Evolutionary conservation across 2,888 invertebrate species (phyloP), one percentile per base, ranked within the genome.

Genomic region (Eupithecia centaureata): DNA sequence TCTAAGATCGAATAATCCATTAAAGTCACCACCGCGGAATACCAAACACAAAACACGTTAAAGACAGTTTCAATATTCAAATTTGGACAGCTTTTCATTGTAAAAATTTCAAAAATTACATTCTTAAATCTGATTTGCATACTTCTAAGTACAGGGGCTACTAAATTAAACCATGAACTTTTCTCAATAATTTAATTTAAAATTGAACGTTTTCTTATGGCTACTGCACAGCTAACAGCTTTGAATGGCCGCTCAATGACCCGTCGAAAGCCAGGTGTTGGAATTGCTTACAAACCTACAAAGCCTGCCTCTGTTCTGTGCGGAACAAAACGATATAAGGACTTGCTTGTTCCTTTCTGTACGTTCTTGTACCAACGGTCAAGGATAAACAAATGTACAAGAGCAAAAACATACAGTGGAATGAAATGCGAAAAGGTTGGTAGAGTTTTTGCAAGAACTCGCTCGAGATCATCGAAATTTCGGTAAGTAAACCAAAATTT

Each of bases 301-400:
- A 75, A 73, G 76, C 70, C 60, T 67, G 28, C 57, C 65, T 70
- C 67, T 77, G 73, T 76, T 76, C 68, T 54, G 62, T 52, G 64
- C 60, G 67, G 67, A 73, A 77, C 74, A 75, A 76, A 75, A 77
- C 68, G 63, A 57, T 71, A 74, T 73, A 75, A 74, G 64, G 61
- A 58, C 57, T 27, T 54, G 56, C 68, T 74, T 76, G 75, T 74
- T 76, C 70, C 52, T 18, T 32, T 57, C 47, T 59, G 52, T 64
- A 32, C 56, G 52, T 62, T 60, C 35, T 60, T 38, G 33, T 25
- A 18, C 47, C 15, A 32, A 13, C 30, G 38, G 18, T 35, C 35
- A 65, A 56, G 22, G 15, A 25, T 18, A 56, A 32, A 32, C 25
- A 51, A 51, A 51, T 8, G 25, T 27, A 25, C 15, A 51, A 22